Percentiles rank a stretch among this genome's conserved stretches.
Conservation (phyloP, 1,140 invertebrate genomes). For the Musca vetustissima region DNA sequence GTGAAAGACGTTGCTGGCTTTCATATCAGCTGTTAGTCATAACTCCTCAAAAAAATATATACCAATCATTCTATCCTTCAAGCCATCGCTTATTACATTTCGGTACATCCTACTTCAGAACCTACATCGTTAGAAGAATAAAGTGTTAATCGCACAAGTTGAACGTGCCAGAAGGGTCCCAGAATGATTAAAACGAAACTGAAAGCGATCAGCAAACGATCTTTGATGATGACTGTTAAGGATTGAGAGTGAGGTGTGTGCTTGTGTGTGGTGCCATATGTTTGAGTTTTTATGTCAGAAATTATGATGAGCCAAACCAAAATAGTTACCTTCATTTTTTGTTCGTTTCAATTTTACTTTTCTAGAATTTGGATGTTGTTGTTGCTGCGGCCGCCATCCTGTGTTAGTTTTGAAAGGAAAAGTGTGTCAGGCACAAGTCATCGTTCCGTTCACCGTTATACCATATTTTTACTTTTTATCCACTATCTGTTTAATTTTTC, state of each 20-base stretch:
- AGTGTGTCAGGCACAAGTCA: constrained; percentile 18
- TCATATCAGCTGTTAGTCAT: constrained; percentile 19
- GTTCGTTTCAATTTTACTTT: not conserved
- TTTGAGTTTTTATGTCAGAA: constrained; percentile 17
- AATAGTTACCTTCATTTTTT: not conserved
- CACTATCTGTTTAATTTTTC: constrained; percentile 1
- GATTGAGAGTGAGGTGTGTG: no score
- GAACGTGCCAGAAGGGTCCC: no score
- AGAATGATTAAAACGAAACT: no score
- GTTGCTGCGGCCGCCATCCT: no score
- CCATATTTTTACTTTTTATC: constrained; percentile 3
- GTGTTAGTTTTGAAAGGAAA: not conserved
- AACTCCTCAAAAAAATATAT: not conserved
- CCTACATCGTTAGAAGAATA: no score
- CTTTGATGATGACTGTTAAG: no score
- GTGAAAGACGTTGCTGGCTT: not conserved
- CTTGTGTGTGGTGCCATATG: not conserved
- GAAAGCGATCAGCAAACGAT: no score
- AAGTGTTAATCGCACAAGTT: no score
- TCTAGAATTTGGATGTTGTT: no score
- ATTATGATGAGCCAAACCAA: constrained; percentile 17
- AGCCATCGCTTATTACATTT: not conserved
- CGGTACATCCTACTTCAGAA: not conserved
- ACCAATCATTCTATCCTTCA: not conserved
- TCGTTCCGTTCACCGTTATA: constrained; percentile 9